Evolutionary conservation across 2,888 invertebrate genomes (phyloP).

Genomic region (Pandemis heparana): DNA sequence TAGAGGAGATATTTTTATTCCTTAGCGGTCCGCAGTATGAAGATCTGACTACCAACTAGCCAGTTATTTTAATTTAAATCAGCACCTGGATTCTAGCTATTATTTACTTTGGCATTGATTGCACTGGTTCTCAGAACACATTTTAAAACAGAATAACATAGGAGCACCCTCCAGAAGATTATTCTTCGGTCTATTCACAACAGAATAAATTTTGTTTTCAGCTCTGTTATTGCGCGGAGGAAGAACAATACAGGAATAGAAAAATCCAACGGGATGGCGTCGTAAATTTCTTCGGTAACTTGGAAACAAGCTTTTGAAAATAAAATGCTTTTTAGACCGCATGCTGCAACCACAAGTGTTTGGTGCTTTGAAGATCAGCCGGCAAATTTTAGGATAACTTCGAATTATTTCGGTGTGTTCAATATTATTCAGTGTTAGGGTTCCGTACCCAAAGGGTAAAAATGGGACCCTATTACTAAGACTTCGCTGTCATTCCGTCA

Average conservation of each 20-base stretch:
- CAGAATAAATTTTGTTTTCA: constrained; percentile 39
- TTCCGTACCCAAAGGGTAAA: no score
- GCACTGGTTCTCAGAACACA: not conserved
- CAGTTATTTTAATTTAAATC: no score
- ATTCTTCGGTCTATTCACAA: constrained; percentile 20
- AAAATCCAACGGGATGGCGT: constrained; percentile 30
- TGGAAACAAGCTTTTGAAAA: constrained; percentile 30
- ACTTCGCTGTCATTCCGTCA: no score
- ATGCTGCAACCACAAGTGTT: not conserved
- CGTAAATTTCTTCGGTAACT: constrained; percentile 38
- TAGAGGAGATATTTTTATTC: no score
- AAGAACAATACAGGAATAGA: constrained; percentile 39
- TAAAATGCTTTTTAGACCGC: constrained; percentile 16
- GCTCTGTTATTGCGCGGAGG: constrained; percentile 35
- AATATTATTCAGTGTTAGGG: no score
- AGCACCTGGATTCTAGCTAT: not conserved
- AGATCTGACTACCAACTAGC: no score
- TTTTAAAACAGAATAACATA: constrained; percentile 16
- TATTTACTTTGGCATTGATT: not conserved
- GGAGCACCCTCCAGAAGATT: constrained; percentile 2
- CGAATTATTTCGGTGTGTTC: no score
- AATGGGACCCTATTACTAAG: no score
- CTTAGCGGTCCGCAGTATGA: no score
- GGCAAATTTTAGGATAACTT: no score
- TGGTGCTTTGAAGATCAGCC: not conserved